Conservation (phyloP, 2,888 invertebrate genomes). For the Eristalis intricaria region DNA sequence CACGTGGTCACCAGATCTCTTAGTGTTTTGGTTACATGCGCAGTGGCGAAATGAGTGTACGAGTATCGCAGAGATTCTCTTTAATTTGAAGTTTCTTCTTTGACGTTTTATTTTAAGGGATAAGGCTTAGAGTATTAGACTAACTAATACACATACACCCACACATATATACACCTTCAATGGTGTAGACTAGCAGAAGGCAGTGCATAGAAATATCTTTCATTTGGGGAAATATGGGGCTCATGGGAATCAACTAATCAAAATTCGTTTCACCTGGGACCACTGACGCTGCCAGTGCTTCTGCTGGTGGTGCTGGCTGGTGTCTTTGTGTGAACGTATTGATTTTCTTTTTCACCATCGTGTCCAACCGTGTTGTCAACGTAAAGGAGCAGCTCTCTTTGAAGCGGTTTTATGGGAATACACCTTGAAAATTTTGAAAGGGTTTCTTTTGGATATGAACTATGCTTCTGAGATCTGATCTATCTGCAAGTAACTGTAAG, state of each 20-base stretch:
- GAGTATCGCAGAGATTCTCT: slow-evolving; percentile 28
- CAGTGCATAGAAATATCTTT: slow-evolving; percentile 72
- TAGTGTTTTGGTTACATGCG: slow-evolving; percentile 44
- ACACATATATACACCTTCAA: slow-evolving; percentile 43
- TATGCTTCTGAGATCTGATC: slow-evolving; percentile 40
- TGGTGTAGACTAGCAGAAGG: slow-evolving; percentile 66
- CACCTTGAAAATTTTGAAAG: slow-evolving; percentile 50
- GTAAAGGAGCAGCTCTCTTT: slow-evolving; percentile 53
- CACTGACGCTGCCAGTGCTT: slow-evolving; percentile 61
- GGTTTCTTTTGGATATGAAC: background rate
- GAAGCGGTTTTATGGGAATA: slow-evolving; percentile 9
- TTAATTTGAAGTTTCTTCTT: background rate
- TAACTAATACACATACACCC: slow-evolving; percentile 7
- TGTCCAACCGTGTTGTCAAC: slow-evolving; percentile 42
- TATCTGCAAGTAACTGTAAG: background rate
- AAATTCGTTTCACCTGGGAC: slow-evolving; percentile 81
- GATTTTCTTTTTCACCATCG: slow-evolving; percentile 74
- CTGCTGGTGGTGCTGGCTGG: slow-evolving; percentile 52
- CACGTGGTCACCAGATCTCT: slow-evolving; percentile 63
- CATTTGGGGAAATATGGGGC: slow-evolving; percentile 80
- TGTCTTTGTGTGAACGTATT: slow-evolving; percentile 74
- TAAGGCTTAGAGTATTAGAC: slow-evolving; percentile 48
- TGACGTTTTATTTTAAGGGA: slow-evolving; percentile 20
- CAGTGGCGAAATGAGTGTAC: slow-evolving; percentile 42
- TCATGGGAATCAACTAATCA: slow-evolving; percentile 81